Evolutionary conservation across 2,797 vertebrate genomes (phyloP).

Genomic region (Phoebastria nigripes): DNA sequence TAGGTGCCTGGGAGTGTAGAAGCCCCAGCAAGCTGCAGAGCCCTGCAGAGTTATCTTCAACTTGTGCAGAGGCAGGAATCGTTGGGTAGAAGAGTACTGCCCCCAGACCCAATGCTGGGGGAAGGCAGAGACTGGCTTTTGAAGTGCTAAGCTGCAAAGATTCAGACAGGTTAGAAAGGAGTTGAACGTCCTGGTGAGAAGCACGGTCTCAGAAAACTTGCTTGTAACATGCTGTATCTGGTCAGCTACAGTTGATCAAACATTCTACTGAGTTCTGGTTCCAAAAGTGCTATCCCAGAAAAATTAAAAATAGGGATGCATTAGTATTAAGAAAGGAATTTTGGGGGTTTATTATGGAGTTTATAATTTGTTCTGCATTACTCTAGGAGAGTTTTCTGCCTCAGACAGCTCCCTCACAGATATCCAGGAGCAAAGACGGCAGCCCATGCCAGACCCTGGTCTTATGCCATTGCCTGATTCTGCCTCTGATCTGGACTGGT

Average conservation of each 20-base stretch:
- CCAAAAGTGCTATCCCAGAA: neutral
- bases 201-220: neutral
- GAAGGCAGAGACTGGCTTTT: neutral
- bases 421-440: constrained; percentile 83
- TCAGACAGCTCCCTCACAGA: constrained; percentile 87
- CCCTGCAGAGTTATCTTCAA: neutral
- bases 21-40: neutral
- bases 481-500: constrained; percentile 93
- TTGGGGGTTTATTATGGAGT: neutral
- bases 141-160: neutral
- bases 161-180: neutral
- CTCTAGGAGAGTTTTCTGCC: constrained; percentile 88
- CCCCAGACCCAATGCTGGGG: too few species aligned
- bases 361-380: neutral
- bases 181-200: neutral
- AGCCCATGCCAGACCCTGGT: constrained; percentile 84
- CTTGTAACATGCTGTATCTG: neutral
- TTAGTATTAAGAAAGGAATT: neutral
- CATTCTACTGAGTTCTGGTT: neutral
- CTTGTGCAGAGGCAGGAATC: neutral
- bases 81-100: neutral
- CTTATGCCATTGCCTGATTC: constrained; percentile 93
- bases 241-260: neutral
- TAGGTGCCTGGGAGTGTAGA: neutral
- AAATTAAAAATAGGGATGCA: neutral